Conservation (phyloP, 2,888 invertebrate species). For the Sepioteuthis lessoniana region DNA sequence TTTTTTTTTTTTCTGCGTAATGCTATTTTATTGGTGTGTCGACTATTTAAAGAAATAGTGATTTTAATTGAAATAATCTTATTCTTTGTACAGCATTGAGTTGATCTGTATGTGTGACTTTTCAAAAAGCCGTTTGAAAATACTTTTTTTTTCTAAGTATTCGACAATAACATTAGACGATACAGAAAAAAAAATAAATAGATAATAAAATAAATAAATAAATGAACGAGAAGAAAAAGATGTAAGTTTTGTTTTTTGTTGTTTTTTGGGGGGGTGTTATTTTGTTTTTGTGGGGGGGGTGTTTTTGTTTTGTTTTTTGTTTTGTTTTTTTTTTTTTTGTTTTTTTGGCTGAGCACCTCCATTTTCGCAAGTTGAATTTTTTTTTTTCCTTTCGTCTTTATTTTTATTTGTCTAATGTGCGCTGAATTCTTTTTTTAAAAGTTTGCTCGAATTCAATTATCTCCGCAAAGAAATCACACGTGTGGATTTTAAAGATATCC, state of each 20-base stretch:
- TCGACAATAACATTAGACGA: background rate
- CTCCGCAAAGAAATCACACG: background rate
- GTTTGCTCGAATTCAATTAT: background rate
- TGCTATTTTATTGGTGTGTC: background rate
- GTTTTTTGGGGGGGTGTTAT: too few species aligned
- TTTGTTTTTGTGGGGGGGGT: too few species aligned
- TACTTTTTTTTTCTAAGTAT: background rate
- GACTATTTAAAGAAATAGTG: background rate
- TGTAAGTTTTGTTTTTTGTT: too few species aligned
- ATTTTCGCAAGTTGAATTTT: background rate
- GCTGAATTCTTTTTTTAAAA: background rate
- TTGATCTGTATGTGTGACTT: background rate
- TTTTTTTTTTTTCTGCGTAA: background rate
- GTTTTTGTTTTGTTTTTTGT: too few species aligned
- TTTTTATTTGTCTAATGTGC: background rate
- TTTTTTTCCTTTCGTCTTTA: background rate
- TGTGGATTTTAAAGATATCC: constrained; percentile 4
- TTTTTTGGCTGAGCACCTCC: background rate
- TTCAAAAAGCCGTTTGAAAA: background rate
- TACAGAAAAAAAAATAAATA: background rate
- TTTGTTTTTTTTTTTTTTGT: background rate
- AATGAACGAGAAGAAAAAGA: too few species aligned
- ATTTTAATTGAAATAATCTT: background rate
- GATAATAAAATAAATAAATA: too few species aligned
- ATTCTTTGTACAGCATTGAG: background rate